Evolutionary conservation across 1,140 invertebrate genomes (phyloP), one percentile per base, ranked within the genome.

Genomic region (Stegodyphus mimosarum): DNA sequence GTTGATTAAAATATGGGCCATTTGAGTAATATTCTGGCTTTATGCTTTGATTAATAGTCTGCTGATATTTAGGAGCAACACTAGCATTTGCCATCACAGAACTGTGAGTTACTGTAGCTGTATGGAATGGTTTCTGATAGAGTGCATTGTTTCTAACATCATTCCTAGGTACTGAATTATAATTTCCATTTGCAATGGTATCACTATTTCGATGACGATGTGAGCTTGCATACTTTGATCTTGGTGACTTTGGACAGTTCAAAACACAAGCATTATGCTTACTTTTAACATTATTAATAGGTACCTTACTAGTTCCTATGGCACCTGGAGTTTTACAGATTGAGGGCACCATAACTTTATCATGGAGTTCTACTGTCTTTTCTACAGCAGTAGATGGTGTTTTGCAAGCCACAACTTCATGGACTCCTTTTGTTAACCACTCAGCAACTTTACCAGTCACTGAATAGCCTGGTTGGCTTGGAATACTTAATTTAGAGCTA

Each of bases 351-450:
- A 86, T 78, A 9, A 86, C 83, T 72, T 78, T 77, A 60, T 86
- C 83, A 72, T 86, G 83, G 5, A 86, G 69, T 53, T 86, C 83
- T 2, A 70, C 66, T n/a, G 17, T 71, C n/a, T 86, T 86, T 53
- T 86, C 83, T 11, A 78, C 13, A 15, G 49, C 67, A 18, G 74
- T 48, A 51, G 83, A 52, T 52, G 83, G 83, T 15, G 83, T 86
- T 64, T 86, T 86, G 51, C 83, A 86, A 33, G 83, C 83, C n/a
- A 86, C 83, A 15, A 78, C 83, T 33, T 86, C 83, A 72, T 77
- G 83, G 5, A 86, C 75, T 6, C 83, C 83, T 73, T 86, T 86
- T 1, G 83, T 78, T 11, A 86, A 63, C 83, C 83, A 86, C n/a
- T 86, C 83, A 15, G 83, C 66, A 52, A 86, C 83, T 52, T 86